These are phyloP conservation scores for Acropternis orthonyx DNA, from an alignment of 2,797 vertebrate species.

Conservation along the genomic window DNA sequence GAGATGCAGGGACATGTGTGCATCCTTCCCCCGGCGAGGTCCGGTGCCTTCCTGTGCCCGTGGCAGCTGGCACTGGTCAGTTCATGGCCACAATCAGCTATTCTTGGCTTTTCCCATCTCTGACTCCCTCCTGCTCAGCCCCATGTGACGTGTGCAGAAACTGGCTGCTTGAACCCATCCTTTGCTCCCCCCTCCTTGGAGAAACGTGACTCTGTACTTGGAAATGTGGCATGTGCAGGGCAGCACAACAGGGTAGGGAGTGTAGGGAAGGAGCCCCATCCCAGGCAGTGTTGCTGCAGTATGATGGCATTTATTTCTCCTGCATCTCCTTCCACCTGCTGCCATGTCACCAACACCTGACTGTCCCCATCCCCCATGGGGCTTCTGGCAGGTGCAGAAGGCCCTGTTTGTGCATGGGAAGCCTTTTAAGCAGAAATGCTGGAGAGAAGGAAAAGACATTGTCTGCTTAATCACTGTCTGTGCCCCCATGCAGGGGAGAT, in stretches of 20 bases:
- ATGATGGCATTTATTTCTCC: not conserved
- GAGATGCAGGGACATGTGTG: fast-evolving
- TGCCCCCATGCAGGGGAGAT: fast-evolving
- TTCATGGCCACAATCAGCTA: fast-evolving
- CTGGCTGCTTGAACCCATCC: not conserved
- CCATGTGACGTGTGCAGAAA: fast-evolving
- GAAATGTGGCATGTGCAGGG: not conserved
- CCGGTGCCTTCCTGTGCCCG: not conserved
- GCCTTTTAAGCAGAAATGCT: not conserved
- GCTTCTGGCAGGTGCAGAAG: not conserved
- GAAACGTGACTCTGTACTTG: not conserved
- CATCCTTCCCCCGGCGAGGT: not conserved
- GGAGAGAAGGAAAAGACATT: not conserved
- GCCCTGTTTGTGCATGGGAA: fast-evolving
- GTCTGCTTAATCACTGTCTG: not conserved
- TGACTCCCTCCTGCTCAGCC: not conserved
- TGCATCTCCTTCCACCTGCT: not conserved
- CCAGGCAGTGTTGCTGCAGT: fast-evolving
- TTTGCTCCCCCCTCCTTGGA: too few relatives aligned
- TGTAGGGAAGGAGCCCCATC: fast-evolving
- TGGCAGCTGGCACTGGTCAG: not conserved
- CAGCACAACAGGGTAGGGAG: not conserved
- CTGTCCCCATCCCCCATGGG: fast-evolving
- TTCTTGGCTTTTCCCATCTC: not conserved
- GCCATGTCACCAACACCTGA: fast-evolving